Evolutionary conservation across 2,797 vertebrate species (phyloP).

Genomic region (Taenioides sp.): DNA sequence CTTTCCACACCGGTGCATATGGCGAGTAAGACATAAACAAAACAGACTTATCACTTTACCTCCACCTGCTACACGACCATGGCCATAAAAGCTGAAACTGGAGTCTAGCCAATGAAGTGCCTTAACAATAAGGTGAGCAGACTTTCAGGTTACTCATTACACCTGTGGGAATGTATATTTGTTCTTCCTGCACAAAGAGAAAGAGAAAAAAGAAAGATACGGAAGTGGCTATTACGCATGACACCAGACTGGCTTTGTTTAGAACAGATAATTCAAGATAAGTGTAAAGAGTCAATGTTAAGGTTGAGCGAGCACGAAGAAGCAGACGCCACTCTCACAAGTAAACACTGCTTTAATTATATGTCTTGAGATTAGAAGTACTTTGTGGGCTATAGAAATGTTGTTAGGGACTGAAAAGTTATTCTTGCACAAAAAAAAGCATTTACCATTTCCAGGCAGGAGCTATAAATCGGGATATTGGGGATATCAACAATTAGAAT

Average conservation of each 20-base stretch:
- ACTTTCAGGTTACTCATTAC: conserved; percentile 67
- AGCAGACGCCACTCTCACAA: conserved; percentile 27
- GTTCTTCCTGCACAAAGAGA: conserved; percentile 23
- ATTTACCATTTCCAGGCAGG: too few species aligned
- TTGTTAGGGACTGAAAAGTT: too few species aligned
- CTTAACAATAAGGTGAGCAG: conserved; percentile 46
- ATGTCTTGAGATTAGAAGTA: neutral
- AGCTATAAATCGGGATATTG: too few species aligned
- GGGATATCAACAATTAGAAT: too few species aligned
- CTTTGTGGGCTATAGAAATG: neutral
- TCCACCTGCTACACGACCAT: conserved; percentile 27
- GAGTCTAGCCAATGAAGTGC: conserved; percentile 47
- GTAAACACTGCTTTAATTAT: conserved; percentile 25
- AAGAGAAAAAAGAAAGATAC: neutral
- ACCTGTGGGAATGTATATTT: conserved; percentile 55
- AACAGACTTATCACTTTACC: conserved; percentile 9
- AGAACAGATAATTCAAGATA: neutral
- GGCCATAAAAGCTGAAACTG: conserved; percentile 55
- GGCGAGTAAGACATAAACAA: neutral
- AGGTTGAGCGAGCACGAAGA: conserved; percentile 16
- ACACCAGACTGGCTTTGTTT: neutral
- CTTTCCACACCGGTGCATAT: neutral
- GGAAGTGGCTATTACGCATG: neutral
- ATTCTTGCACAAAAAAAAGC: too few species aligned
- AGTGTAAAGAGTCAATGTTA: conserved; percentile 20